Base-by-base conservation (phyloP, 2,888 invertebrate species). In the Ophioninae sp. region DNA sequence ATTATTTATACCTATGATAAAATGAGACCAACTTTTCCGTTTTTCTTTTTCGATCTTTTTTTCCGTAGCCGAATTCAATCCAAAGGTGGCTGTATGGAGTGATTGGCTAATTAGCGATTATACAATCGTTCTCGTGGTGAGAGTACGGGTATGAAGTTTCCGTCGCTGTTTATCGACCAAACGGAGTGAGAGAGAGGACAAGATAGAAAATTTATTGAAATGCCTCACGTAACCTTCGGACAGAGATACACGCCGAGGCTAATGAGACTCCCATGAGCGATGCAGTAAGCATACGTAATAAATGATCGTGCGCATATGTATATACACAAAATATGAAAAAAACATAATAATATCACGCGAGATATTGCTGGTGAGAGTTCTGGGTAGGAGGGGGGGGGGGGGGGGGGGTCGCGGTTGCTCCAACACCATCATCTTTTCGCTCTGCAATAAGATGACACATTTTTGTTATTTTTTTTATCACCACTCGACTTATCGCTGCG, bases 251-350 rank as follows among this genome's bases (percentile, higher is more conserved):
- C 82, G 68, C 82, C 82, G 82, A 82, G 82, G 82, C 82, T 82
- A 82, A 82, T 82, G 82, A 82, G 82, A 82, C 82, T 79, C 78
- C 74, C 78, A 82, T 82, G 78, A 78, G 82, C 78, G 78, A 82
- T 82, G 82, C 82, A 79, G 82, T 79, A 78, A 82, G 78, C 78
- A 71, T 74, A 82, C 78, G 78, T 82, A 82, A 82, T 82, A 82
- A 82, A 82, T 82, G 82, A 82, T 82, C 73, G 69, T 69, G 68
- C 78, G 74, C 71, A 41, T 59, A 64, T 61, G 20, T 20, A 59
- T 69, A 69, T 69, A 75, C 71, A 77, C 44, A 44, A 44, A 44
- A 44, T 44, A 13, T 77, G 61, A 82, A 73, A 73, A 64, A 77
- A 82, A 82, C 30, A 68, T 63, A 73, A 56, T 44, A 22, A 64